A percentile compares a stretch with the other conserved stretches of the same genome.
Conservation (phyloP, 1,140 invertebrate genomes). For the Ostrea edulis region DNA sequence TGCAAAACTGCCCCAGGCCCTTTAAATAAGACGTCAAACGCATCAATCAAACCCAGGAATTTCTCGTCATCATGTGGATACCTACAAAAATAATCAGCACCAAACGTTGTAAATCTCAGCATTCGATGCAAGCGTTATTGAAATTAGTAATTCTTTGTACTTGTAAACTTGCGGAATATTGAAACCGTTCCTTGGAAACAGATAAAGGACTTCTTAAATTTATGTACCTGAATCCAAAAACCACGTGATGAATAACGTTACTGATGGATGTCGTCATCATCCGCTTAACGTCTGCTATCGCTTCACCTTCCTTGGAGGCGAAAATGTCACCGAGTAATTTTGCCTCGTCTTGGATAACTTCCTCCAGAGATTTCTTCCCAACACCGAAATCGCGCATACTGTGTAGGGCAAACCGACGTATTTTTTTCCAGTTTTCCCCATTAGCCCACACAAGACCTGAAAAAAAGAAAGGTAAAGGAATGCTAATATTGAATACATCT, state of each 20-base stretch:
- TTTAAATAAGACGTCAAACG: background rate
- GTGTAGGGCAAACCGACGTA: slow-evolving; percentile 86
- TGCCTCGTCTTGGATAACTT: slow-evolving; percentile 84
- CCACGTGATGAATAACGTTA: slow-evolving; percentile 52
- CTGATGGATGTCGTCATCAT: slow-evolving; percentile 46
- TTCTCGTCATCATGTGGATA: slow-evolving; percentile 11
- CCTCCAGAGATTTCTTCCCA: slow-evolving; percentile 87
- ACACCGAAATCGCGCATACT: slow-evolving; percentile 88
- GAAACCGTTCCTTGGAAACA: background rate
- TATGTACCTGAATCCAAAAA: slow-evolving; percentile 52
- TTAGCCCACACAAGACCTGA: slow-evolving; percentile 46
- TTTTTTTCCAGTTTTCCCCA: slow-evolving; percentile 86
- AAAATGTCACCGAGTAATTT: slow-evolving; percentile 16
- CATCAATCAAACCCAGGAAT: background rate
- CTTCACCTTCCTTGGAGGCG: background rate
- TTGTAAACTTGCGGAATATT: background rate
- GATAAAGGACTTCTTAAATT: background rate
- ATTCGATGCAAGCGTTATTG: too few species aligned
- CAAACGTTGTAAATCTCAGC: too few species aligned
- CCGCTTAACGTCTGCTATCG: background rate
- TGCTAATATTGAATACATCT: too few species aligned
- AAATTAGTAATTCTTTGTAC: background rate
- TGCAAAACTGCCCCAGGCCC: background rate
- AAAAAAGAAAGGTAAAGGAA: background rate
- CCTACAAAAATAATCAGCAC: background rate